Conservation (phyloP, 2,797 vertebrate species). For the Meda fulgida region DNA sequence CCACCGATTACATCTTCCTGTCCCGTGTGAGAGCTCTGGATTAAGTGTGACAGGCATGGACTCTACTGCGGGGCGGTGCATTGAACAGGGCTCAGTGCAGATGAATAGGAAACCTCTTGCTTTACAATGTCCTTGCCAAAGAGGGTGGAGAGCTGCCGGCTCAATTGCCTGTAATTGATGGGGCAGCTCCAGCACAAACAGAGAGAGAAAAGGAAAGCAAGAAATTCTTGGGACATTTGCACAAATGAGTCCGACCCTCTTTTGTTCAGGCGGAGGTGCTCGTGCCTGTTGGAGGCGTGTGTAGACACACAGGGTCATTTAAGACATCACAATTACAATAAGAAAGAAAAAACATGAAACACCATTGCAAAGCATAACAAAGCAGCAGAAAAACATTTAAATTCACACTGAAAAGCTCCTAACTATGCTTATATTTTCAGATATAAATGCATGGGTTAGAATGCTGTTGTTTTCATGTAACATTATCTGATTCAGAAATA, state of each 20-base stretch:
- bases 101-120: conserved; percentile 26
- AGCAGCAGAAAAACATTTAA: conserved; percentile 3
- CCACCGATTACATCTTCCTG: conserved; percentile 35
- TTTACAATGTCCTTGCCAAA: conserved; percentile 40
- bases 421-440: background rate
- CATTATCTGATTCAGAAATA: background rate
- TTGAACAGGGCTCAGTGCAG: conserved; percentile 22
- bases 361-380: background rate
- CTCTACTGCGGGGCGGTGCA: conserved; percentile 26
- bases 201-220: conserved; percentile 44
- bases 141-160: conserved; percentile 34
- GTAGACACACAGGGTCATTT: conserved; percentile 8
- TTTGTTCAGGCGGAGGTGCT: conserved; percentile 35
- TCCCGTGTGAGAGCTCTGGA: conserved; percentile 22
- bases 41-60: conserved; percentile 51
- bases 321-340: conserved; percentile 30
- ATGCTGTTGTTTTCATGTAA: background rate
- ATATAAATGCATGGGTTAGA: background rate
- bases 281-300: conserved; percentile 30
- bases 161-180: conserved; percentile 54
- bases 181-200: conserved; percentile 36
- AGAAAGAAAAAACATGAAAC: background rate
- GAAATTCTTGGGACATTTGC: conserved; percentile 41
- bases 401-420: background rate
- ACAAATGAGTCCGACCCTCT: conserved; percentile 44